A percentile compares a stretch with the other conserved stretches of the same genome.
These are phyloP conservation scores for Smithornis capensis DNA, from an alignment of 2,113 vertebrate genomes.

Conservation along the genomic window DNA sequence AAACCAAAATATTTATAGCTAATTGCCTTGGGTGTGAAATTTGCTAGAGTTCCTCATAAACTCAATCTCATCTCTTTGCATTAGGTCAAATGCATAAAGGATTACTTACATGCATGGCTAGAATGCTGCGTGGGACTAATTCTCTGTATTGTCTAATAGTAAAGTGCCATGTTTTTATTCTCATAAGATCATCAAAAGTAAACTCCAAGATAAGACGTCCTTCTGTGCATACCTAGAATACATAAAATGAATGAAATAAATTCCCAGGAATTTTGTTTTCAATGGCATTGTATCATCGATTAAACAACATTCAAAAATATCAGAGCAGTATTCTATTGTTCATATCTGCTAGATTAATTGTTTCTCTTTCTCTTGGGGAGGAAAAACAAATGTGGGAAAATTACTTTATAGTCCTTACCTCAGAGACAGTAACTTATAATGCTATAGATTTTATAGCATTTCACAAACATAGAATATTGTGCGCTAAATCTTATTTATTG, in stretches of 20 bases:
- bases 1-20: constrained; percentile 58
- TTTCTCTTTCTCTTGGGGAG: neutral
- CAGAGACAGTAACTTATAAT: neutral
- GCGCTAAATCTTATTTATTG: constrained; percentile 22
- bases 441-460: constrained; percentile 24
- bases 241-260: constrained; percentile 56
- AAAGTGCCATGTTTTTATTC: constrained; percentile 99
- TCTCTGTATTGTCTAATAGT: constrained; percentile 98
- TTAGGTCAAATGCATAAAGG: constrained; percentile 25
- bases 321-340: constrained; percentile 10
- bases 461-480: constrained; percentile 27
- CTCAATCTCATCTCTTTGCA: neutral
- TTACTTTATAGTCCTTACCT: neutral
- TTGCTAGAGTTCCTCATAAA: neutral
- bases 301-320: constrained; percentile 20
- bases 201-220: constrained; percentile 98
- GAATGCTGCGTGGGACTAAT: constrained; percentile 95
- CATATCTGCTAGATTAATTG: constrained; percentile 6
- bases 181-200: constrained; percentile 98
- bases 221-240: constrained; percentile 93
- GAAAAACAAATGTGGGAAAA: neutral
- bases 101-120: constrained; percentile 98
- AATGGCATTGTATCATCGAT: neutral
- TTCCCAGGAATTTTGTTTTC: constrained; percentile 20
- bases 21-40: constrained; percentile 33